Base-by-base conservation (phyloP, 2,888 invertebrate species). In the Therioaphis trifolii region DNA sequence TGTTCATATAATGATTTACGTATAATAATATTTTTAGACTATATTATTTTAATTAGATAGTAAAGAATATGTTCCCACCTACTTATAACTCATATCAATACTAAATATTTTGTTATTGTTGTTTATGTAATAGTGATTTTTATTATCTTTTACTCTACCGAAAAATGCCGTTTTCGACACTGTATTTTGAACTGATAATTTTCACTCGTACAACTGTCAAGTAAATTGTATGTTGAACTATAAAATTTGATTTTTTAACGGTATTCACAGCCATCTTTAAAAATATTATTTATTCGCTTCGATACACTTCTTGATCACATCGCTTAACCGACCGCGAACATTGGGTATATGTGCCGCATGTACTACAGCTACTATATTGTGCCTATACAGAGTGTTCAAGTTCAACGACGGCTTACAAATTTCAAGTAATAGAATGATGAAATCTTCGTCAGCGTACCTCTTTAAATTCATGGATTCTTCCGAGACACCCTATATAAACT, bases 211-310 rank as follows among this genome's bases (percentile, higher is more conserved):
- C 55, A 1, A 12, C 58, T 58, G 11, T 24, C 58, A 21, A 58
- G 9, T 4, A 55, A 24, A 58, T 58, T 21, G 7, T 24, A 24
- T 11, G 2, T 3, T 24, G 21, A 27, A 27, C n/a, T 18, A 35
- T 18, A 35, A 18, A 9, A 1, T 35, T 14, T 18, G 35, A 72
- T 72, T 55, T 9, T n/a, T 24, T 15, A 9, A 9, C 27, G n/a
- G 29, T 12, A 55, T 58, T 58, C 11, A 24, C 9, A 15, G 14
- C 15, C 0, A 15, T 58, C 5, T 58, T 75, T 43, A 18, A 18
- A 75, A 43, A 24, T 75, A 43, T 58, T 58, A 40, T 27, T 75
- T 58, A 58, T 58, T 43, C 40, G 40, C 24, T 75, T 15, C 24
- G 40, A 55, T 58, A 40, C 40, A 58, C 24, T 58, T 40, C 18